Evolutionary conservation across 2,888 invertebrate species (phyloP).

Genomic region (Agrotis ipsilon): DNA sequence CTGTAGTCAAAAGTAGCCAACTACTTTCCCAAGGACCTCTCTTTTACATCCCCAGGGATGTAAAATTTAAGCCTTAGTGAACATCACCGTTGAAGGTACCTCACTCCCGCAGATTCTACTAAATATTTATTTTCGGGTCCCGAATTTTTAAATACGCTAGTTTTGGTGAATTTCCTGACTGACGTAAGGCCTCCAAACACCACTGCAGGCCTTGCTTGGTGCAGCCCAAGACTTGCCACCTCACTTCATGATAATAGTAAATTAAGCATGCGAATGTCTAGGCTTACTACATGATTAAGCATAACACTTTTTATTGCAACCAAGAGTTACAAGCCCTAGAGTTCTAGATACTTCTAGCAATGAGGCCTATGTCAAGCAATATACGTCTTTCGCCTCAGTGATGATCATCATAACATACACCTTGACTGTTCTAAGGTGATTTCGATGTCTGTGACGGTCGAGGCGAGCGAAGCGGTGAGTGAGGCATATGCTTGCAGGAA

Average conservation of each 20-base stretch:
- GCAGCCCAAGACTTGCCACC: neutral
- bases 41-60: no score
- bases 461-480: slow-evolving; percentile 77
- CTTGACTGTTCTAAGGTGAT: slow-evolving; percentile 2
- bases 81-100: neutral
- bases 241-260: no score
- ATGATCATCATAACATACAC: neutral
- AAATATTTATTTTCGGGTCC: neutral
- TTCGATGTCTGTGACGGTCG: slow-evolving; percentile 36
- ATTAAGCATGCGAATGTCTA: no score
- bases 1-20: neutral
- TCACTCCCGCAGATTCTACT: neutral
- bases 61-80: neutral
- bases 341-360: neutral
- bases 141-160: neutral
- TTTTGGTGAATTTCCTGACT: neutral
- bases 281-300: neutral
- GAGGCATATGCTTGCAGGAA: slow-evolving; percentile 92
- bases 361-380: slow-evolving; percentile 25
- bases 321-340: neutral
- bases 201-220: no score
- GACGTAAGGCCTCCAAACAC: neutral
- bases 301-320: neutral
- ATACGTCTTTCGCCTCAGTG: neutral
- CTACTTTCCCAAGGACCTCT: no score